Evolutionary conservation across 2,888 invertebrate genomes (phyloP), one percentile per base, ranked within the genome.

Genomic region (Pheosia gnoma): DNA sequence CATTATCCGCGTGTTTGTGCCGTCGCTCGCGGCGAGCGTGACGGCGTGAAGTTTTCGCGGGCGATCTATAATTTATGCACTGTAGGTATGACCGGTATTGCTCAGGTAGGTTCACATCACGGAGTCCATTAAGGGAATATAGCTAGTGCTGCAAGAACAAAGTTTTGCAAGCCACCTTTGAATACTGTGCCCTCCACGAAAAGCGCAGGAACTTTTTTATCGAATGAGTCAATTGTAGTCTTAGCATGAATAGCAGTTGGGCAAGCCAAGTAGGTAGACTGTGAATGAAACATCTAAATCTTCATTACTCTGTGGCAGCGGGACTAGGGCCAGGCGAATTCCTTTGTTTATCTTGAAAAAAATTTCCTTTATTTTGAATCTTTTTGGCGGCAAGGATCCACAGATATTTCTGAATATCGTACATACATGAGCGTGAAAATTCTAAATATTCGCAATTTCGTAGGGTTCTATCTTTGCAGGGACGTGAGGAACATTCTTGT

Each of bases 1-100:
- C 72, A 85, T 87, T 88, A 86, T 83, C 84, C 70, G 58, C 75
- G 71, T 80, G 78, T 79, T 80, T 78, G 71, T 68, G 69, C 74
- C 61, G 76, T 78, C 65, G 83, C 86, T 84, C 67, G 71, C 67
- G 81, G 85, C 85, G 77, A 78, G 76, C 79, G 79, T 83, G 85
- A 85, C 79, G 78, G 76, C 67, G 79, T 67, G 77, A 74, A 72
- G 80, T 82, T 83, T 80, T 78, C 78, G 74, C 74, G 69, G 66
- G 67, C 76, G 76, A 77, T 55, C 79, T 70, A 81, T 82, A 84
- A 85, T 85, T 86, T 85, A 80, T 80, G 72, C 70, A 67, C 71
- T 78, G 79, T 81, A 74, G 2, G 79, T 82, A 85, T 47, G 47
- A 47, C 47, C 47, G 47, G 9, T n/a, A 47, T n/a, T n/a, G 47